A percentile compares a stretch with the other conserved stretches of the same genome.
phyloP scores from a whole-genome alignment of 1,140 invertebrate species.

The Pteromalus puparum region DNA sequence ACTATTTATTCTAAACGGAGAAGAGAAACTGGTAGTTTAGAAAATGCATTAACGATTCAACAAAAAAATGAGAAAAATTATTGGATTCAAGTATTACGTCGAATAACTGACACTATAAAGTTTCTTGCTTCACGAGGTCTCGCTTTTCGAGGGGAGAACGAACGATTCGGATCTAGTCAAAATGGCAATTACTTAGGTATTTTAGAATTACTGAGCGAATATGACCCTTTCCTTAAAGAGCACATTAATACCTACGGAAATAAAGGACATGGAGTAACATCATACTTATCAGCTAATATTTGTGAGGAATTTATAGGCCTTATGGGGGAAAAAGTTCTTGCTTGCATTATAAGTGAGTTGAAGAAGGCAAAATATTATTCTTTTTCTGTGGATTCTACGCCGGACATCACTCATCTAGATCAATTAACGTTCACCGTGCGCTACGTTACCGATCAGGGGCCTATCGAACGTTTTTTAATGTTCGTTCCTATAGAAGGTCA shows the following conservation, averaged over 20 bases:
- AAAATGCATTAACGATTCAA: too few species aligned
- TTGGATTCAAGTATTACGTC: background rate
- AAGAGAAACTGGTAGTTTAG: background rate
- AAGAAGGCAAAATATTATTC: conserved; percentile 67
- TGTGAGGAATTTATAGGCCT: conserved; percentile 58
- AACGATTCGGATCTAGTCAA: conserved; percentile 54
- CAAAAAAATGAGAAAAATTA: background rate
- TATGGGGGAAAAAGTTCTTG: conserved; percentile 58
- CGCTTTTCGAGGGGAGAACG: background rate
- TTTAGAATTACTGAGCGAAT: conserved; percentile 65
- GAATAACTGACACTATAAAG: background rate
- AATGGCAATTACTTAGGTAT: conserved; percentile 61
- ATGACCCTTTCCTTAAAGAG: conserved; percentile 64
- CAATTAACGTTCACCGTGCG: conserved; percentile 55
- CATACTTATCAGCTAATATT: conserved; percentile 57
- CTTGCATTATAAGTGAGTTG: conserved; percentile 49
- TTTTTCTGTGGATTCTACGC: conserved; percentile 68
- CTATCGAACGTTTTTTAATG: conserved; percentile 38
- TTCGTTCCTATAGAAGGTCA: conserved; percentile 41
- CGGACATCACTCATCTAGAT: conserved; percentile 61
- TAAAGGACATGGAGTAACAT: conserved; percentile 49
- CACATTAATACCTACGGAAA: conserved; percentile 64
- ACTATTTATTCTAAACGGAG: background rate
- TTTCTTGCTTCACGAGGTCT: background rate
- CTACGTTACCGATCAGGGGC: conserved; percentile 42